Evolutionary conservation across 2,888 invertebrate genomes (phyloP).

Genomic region (Plebejus argus): DNA sequence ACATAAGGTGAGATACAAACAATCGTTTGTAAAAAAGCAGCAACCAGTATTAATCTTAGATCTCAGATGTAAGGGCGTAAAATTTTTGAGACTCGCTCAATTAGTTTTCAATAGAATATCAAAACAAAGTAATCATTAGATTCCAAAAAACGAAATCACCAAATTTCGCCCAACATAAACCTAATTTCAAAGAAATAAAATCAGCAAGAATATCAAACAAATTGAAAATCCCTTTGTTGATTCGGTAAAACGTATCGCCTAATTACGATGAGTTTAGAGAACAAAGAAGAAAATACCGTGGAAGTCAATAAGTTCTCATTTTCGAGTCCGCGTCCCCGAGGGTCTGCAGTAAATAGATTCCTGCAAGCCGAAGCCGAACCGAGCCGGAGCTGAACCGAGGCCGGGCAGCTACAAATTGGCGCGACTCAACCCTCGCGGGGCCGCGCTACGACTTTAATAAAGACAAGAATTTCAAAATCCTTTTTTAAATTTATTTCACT

Average conservation of each 20-base stretch:
- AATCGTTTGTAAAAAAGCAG: too few species aligned
- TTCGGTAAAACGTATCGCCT: not conserved
- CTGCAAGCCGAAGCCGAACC: not conserved
- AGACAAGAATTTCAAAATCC: slow-evolving; percentile 20
- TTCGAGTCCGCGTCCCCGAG: not conserved
- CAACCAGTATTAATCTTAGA: too few species aligned
- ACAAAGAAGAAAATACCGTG: slow-evolving; percentile 18
- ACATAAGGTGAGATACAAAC: slow-evolving; percentile 57
- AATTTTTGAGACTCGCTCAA: not conserved
- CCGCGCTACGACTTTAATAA: slow-evolving; percentile 22
- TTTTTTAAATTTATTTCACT: not conserved
- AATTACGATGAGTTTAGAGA: not conserved
- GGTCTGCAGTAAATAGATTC: slow-evolving; percentile 20
- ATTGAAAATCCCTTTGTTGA: slow-evolving; percentile 11
- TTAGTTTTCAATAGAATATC: not conserved
- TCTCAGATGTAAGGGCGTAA: too few species aligned
- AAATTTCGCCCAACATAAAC: not conserved
- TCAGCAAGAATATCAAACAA: slow-evolving; percentile 11
- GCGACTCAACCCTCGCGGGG: not conserved
- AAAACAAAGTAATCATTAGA: not conserved
- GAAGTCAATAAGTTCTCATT: slow-evolving; percentile 29
- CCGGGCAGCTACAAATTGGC: slow-evolving; percentile 24
- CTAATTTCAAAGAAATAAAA: not conserved
- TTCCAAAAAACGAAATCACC: not conserved
- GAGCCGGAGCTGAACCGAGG: not conserved